phyloP scores from a whole-genome alignment of 2,113 vertebrate genomes.

The Pedionomus torquatus region DNA sequence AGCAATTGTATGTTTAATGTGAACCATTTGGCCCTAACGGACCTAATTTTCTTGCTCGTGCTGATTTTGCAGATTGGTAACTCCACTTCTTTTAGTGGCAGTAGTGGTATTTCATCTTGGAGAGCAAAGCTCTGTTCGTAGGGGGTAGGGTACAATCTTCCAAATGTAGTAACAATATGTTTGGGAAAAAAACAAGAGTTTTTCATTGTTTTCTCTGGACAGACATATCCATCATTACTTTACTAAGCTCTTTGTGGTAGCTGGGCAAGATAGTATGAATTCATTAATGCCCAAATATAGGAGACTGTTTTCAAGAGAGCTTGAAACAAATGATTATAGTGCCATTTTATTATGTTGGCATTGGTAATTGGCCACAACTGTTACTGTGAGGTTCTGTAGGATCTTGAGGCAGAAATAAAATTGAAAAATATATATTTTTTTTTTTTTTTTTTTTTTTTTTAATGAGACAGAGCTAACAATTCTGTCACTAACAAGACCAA shows the following conservation, averaged over 20 bases:
- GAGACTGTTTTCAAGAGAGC: neutral
- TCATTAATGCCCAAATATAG: neutral
- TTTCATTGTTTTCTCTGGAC: neutral
- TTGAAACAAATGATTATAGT: neutral
- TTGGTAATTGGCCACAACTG: neutral
- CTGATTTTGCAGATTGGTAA: neutral
- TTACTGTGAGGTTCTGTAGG: neutral
- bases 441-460: no score
- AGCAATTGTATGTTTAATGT: constrained; percentile 21
- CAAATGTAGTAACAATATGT: neutral
- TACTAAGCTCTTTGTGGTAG: neutral
- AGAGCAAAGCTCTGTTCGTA: neutral
- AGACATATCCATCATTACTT: neutral
- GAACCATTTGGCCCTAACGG: neutral
- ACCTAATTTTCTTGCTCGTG: neutral
- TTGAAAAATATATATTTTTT: neutral
- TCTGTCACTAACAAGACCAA: neutral
- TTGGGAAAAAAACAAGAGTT: neutral
- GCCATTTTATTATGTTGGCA: neutral
- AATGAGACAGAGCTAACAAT: neutral
- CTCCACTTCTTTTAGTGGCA: neutral
- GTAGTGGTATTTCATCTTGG: neutral
- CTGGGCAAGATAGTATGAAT: neutral
- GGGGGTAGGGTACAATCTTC: neutral
- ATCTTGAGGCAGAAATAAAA: neutral